Conservation (phyloP, 2,797 vertebrate species). For the Lepilemur septentrionalis region DNA sequence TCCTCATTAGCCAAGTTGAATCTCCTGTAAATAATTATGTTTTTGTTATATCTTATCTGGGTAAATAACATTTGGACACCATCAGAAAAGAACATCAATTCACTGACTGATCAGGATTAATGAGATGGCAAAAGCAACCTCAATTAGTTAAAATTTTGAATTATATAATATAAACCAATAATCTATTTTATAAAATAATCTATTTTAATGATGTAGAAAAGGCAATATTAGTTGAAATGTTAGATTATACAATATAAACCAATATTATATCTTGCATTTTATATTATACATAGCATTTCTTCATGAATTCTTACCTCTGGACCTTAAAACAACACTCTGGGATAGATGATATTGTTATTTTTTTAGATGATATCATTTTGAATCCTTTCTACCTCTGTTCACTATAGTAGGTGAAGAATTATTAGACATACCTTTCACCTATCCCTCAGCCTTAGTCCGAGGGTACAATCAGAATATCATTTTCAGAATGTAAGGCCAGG, state of each 20-base stretch:
- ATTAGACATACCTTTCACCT: neutral
- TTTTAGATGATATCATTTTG: neutral
- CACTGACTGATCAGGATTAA: neutral
- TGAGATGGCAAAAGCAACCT: neutral
- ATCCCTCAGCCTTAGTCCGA: neutral
- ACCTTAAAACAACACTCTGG: neutral
- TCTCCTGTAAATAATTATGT: neutral
- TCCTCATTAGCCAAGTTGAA: neutral
- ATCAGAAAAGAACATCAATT: neutral
- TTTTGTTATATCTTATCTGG: neutral
- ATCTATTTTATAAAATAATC: neutral
- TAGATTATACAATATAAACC: neutral
- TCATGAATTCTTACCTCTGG: neutral
- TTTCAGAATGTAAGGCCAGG: neutral
- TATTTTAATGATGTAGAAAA: neutral
- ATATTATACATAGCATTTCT: neutral
- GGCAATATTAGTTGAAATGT: neutral
- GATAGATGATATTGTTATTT: neutral
- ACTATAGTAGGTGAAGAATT: neutral
- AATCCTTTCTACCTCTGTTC: neutral
- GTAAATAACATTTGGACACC: neutral
- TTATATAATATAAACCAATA: neutral
- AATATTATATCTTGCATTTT: neutral
- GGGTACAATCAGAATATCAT: neutral
- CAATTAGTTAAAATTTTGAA: neutral